phyloP scores from a whole-genome alignment of 1,140 invertebrate species.

The Platorchestia sp. region DNA sequence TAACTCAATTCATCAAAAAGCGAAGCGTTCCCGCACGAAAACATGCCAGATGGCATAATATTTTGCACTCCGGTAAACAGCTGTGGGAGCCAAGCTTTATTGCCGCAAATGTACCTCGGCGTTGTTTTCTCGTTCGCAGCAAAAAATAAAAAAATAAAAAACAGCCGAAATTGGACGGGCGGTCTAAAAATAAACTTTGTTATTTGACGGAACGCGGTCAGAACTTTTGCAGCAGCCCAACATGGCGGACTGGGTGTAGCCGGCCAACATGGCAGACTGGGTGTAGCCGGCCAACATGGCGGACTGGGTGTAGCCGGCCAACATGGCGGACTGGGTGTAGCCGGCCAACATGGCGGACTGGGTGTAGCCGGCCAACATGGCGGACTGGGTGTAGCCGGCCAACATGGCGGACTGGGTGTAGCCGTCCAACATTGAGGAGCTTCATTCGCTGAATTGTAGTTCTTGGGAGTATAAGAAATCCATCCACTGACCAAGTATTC shows the following conservation, averaged over 20 bases:
- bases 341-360: background rate
- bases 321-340: background rate
- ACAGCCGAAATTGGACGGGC: background rate
- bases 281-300: background rate
- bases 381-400: too few species aligned
- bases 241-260: background rate
- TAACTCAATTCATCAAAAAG: background rate
- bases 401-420: too few species aligned
- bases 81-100: background rate
- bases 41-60: background rate
- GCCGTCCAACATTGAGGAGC: too few species aligned
- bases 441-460: too few species aligned
- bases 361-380: background rate
- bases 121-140: background rate
- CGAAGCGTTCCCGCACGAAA: background rate
- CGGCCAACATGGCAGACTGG: background rate
- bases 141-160: too few species aligned
- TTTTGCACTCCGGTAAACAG: background rate
- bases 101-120: background rate
- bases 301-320: background rate
- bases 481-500: too few species aligned
- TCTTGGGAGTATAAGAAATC: too few species aligned
- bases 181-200: background rate
- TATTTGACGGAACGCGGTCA: background rate
- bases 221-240: too few species aligned